Conservation (phyloP, 23 tunicate genomes). For the Trididemnum miniatum region DNA sequence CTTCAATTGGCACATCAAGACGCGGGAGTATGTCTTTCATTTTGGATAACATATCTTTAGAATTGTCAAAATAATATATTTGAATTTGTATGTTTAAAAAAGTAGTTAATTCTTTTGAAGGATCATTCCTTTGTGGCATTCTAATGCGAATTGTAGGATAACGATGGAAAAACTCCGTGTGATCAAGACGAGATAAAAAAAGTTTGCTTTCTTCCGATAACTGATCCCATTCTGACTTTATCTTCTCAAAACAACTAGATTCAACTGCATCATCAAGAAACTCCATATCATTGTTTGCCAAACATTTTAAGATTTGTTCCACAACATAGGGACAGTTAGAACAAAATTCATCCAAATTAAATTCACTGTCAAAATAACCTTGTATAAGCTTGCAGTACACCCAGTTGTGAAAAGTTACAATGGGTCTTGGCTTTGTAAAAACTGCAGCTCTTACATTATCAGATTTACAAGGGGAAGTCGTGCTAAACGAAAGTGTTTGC, state of each 20-base stretch:
- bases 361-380: background rate
- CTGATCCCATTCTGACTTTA: background rate
- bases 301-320: conserved; percentile 2
- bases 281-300: background rate
- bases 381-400: background rate
- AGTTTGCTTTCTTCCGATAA: background rate
- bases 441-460: background rate
- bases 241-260: background rate
- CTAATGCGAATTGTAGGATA: conserved; percentile 21
- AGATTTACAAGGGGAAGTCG: conserved; percentile 3
- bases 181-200: background rate
- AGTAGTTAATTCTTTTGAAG: background rate
- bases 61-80: background rate
- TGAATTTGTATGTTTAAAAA: background rate
- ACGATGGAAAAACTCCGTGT: background rate
- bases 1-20: background rate
- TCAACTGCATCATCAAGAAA: background rate
- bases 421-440: background rate
- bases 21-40: background rate
- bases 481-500: too few species aligned
- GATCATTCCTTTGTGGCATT: background rate
- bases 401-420: conserved; percentile 10
- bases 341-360: conserved; percentile 3
- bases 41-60: background rate
- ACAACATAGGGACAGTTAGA: background rate